Evolutionary conservation across 2,797 vertebrate species (phyloP).

Genomic region (Mallotus villosus): DNA sequence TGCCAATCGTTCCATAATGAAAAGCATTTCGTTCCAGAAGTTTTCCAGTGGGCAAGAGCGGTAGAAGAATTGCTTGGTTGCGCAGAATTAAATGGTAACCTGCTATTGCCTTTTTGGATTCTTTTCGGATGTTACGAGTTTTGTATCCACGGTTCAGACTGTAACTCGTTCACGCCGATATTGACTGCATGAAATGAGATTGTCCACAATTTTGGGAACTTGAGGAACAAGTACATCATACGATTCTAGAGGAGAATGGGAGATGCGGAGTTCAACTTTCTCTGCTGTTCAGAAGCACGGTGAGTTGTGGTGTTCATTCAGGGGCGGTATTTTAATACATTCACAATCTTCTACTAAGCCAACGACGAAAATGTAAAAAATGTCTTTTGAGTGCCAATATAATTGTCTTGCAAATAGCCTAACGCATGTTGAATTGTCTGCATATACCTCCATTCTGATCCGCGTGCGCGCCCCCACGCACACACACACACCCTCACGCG

Average conservation of each 20-base stretch:
- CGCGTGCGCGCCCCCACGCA: slow-evolving; percentile 8
- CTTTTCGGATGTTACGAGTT: slow-evolving; percentile 16
- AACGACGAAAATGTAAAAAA: background rate
- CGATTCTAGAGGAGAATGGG: slow-evolving; percentile 60
- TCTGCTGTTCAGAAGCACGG: slow-evolving; percentile 63
- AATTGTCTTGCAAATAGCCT: background rate
- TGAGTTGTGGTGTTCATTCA: slow-evolving; percentile 56
- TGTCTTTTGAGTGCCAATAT: background rate
- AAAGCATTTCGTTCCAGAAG: slow-evolving; percentile 55
- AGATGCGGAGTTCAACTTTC: slow-evolving; percentile 67
- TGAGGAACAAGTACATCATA: slow-evolving; percentile 28
- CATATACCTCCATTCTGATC: slow-evolving; percentile 22
- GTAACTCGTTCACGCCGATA: background rate
- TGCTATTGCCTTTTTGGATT: slow-evolving; percentile 19
- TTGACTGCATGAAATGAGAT: slow-evolving; percentile 50
- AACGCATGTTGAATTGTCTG: slow-evolving; percentile 21
- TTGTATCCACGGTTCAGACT: slow-evolving; percentile 5
- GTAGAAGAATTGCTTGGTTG: slow-evolving; percentile 48
- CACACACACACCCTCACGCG: slow-evolving; percentile 14
- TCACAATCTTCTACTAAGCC: background rate
- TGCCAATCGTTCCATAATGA: slow-evolving; percentile 36
- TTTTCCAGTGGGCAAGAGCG: slow-evolving; percentile 62
- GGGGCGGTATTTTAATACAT: background rate
- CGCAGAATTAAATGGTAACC: slow-evolving; percentile 20
- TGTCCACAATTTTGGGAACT: slow-evolving; percentile 21